Conservation (phyloP, 53 echinoderm and acorn worm species). For the Echinarachnius parma region DNA sequence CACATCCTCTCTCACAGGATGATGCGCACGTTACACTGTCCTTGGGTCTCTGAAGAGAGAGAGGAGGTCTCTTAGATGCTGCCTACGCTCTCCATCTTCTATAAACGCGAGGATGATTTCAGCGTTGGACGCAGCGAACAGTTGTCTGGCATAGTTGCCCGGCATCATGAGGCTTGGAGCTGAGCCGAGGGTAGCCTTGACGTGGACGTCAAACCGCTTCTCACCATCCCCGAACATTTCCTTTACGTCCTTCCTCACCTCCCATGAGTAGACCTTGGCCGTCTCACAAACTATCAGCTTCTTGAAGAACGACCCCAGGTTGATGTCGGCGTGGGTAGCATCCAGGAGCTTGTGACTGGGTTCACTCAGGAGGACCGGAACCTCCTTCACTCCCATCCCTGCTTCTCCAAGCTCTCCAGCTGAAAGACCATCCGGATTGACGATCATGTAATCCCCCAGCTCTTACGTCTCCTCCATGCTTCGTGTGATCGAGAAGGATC, state of each 20-base stretch:
- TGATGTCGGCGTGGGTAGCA: constrained; percentile 9
- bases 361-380: neutral
- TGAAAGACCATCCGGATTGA: neutral
- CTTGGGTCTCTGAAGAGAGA: neutral
- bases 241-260: constrained; percentile 31
- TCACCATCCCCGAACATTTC: constrained; percentile 44
- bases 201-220: constrained; percentile 13
- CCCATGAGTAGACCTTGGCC: constrained; percentile 9
- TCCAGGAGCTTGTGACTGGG: neutral
- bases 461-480: neutral
- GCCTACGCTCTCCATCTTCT: neutral
- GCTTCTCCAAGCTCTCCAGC: neutral
- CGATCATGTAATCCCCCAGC: neutral
- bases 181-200: constrained; percentile 24
- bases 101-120: neutral
- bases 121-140: neutral
- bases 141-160: constrained; percentile 52
- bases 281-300: neutral
- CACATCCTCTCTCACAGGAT: too few relatives aligned
- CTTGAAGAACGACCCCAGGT: neutral
- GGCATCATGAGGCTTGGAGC: constrained; percentile 55
- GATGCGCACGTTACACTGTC: neutral
- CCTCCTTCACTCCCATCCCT: neutral
- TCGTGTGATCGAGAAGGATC: neutral
- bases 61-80: neutral